phyloP scores from a whole-genome alignment of 1,140 invertebrate genomes.

The Pinna nobilis region DNA sequence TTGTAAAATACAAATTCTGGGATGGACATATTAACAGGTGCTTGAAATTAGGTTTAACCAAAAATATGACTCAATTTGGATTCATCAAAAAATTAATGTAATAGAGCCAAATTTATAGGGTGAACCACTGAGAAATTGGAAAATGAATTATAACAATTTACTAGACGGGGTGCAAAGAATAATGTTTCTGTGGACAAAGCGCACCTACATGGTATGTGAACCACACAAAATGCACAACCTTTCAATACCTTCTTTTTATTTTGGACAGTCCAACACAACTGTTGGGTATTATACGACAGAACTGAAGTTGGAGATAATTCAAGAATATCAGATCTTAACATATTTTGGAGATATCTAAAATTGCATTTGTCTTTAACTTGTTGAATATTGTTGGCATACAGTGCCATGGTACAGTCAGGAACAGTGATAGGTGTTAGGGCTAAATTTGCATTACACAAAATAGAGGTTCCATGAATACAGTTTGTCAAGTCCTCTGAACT shows the following conservation, averaged over 20 bases:
- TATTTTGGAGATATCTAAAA: conserved; percentile 13
- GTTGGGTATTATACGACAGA: not conserved
- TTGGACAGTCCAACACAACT: not conserved
- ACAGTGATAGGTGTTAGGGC: conserved; percentile 6
- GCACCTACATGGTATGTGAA: conserved; percentile 17
- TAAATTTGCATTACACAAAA: not conserved
- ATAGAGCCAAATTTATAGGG: conserved; percentile 32
- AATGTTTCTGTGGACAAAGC: not conserved
- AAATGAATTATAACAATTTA: conserved; percentile 8
- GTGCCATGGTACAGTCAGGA: not conserved
- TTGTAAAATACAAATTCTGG: conserved; percentile 27
- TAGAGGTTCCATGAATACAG: not conserved
- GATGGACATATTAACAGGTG: conserved; percentile 7
- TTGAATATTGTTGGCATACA: conserved; percentile 10
- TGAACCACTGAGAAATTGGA: not conserved
- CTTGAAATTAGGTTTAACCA: not conserved
- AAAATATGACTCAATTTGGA: conserved; percentile 3
- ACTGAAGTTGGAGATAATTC: conserved; percentile 9
- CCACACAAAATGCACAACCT: conserved; percentile 16
- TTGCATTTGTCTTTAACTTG: conserved; percentile 3
- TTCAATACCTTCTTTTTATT: not conserved
- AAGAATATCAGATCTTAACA: conserved; percentile 18
- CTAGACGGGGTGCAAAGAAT: conserved; percentile 1
- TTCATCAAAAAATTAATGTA: conserved; percentile 24
- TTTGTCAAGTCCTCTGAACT: not conserved